Conservation (phyloP, 2,113 vertebrate genomes). For the Stegostoma tigrinum region DNA sequence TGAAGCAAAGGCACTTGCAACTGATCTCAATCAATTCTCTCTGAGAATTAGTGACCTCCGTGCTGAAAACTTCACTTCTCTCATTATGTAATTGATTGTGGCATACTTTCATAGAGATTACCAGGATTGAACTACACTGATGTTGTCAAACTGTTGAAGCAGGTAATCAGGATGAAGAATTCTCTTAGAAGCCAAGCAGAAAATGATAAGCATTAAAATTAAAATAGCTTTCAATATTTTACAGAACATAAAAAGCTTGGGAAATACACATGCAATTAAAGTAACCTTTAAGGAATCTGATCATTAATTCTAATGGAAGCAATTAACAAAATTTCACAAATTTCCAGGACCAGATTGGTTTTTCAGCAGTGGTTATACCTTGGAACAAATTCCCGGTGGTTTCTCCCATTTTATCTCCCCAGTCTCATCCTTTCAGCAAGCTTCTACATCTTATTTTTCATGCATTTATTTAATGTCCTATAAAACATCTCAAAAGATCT, state of each 20-base stretch:
- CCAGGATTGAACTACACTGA: not conserved
- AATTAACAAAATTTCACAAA: not conserved
- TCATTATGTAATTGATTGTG: no score
- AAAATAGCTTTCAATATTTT: not conserved
- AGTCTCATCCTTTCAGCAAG: not conserved
- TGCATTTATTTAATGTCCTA: not conserved
- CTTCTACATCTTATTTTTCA: not conserved
- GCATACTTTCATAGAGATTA: not conserved
- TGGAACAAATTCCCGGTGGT: not conserved
- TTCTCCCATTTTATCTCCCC: not conserved
- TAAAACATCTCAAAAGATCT: not conserved
- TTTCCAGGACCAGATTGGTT: not conserved
- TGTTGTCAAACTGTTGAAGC: not conserved
- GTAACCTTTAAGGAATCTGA: not conserved
- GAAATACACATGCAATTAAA: not conserved
- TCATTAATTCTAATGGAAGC: not conserved
- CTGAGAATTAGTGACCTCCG: no score
- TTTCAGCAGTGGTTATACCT: not conserved
- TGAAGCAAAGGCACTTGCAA: no score
- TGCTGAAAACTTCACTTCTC: no score
- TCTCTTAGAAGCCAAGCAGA: not conserved
- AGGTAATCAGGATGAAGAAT: not conserved
- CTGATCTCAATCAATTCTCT: no score
- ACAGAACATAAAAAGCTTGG: not conserved
- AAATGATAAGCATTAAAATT: not conserved